These are phyloP conservation scores for Cordilura impudica DNA, from an alignment of 2,888 invertebrate genomes.

Conservation along the genomic window DNA sequence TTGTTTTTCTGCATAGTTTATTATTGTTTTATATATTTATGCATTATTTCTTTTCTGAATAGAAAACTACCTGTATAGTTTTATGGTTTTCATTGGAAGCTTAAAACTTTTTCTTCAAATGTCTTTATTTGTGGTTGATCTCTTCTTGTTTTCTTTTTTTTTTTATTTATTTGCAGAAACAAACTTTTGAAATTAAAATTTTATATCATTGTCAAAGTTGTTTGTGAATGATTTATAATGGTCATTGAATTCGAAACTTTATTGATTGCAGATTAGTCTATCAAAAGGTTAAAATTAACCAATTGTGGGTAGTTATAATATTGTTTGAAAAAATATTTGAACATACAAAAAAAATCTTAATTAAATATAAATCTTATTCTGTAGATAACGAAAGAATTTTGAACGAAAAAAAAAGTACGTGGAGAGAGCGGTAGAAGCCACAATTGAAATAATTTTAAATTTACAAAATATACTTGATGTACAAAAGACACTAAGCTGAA, in stretches of 20 bases:
- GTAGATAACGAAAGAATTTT: too few relatives aligned
- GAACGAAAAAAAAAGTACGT: too few relatives aligned
- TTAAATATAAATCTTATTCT: too few relatives aligned
- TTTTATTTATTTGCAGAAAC: not conserved
- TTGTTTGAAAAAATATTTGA: too few relatives aligned
- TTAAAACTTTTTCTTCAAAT: conserved; percentile 30
- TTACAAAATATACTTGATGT: too few relatives aligned
- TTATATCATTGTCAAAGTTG: conserved; percentile 24
- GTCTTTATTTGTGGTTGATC: conserved; percentile 43
- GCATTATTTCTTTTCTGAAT: not conserved
- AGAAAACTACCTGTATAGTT: conserved; percentile 15
- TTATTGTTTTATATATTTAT: not conserved
- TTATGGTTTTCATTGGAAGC: conserved; percentile 34
- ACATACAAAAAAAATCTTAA: too few relatives aligned
- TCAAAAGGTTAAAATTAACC: not conserved
- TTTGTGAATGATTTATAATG: not conserved
- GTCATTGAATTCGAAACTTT: conserved; percentile 17
- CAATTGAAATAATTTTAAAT: too few relatives aligned
- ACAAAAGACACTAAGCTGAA: too few relatives aligned
- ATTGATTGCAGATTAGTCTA: not conserved
- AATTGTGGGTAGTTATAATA: too few relatives aligned
- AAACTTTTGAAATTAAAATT: conserved; percentile 48
- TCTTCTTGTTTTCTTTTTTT: not conserved
- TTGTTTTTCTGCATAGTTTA: not conserved
- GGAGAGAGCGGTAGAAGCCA: too few relatives aligned